Evolutionary conservation across 2,797 vertebrate species (phyloP).

Genomic region (Mareca penelope): DNA sequence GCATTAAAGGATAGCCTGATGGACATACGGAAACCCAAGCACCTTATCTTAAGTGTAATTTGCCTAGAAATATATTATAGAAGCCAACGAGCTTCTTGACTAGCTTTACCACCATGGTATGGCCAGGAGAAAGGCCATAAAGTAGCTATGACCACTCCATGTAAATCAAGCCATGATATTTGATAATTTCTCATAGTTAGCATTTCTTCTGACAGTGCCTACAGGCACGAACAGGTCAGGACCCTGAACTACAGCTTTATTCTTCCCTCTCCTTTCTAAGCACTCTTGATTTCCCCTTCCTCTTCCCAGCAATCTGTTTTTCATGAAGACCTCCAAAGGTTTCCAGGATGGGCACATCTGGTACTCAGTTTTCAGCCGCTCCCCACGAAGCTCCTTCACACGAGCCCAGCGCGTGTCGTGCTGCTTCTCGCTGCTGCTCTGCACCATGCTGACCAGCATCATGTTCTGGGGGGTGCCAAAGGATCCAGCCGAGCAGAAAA

Average conservation of each 20-base stretch:
- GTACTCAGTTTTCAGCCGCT: slow-evolving; percentile 91
- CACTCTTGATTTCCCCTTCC: neutral
- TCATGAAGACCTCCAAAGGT: slow-evolving; percentile 91
- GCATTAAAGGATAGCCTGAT: neutral
- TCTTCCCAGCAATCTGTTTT: slow-evolving; percentile 88
- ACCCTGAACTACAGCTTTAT: neutral
- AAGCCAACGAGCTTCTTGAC: neutral
- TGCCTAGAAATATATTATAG: neutral
- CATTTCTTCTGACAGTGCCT: neutral
- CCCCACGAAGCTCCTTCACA: slow-evolving; percentile 89
- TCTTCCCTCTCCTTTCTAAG: neutral
- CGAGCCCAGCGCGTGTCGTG: slow-evolving; percentile 92
- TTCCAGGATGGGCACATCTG: slow-evolving; percentile 94
- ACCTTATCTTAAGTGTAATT: neutral
- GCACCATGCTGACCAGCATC: slow-evolving; percentile 97
- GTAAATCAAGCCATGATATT: neutral
- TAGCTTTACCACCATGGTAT: neutral
- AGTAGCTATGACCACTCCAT: neutral
- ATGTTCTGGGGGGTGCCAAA: slow-evolving; percentile 96
- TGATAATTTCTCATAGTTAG: neutral
- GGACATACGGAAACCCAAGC: neutral
- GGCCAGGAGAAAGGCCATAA: neutral
- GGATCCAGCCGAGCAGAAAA: slow-evolving; percentile 92
- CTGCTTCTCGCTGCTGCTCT: slow-evolving; percentile 93
- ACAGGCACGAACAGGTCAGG: neutral